Conservation (phyloP, 2,888 invertebrate species). For the Monopis laevigella region DNA sequence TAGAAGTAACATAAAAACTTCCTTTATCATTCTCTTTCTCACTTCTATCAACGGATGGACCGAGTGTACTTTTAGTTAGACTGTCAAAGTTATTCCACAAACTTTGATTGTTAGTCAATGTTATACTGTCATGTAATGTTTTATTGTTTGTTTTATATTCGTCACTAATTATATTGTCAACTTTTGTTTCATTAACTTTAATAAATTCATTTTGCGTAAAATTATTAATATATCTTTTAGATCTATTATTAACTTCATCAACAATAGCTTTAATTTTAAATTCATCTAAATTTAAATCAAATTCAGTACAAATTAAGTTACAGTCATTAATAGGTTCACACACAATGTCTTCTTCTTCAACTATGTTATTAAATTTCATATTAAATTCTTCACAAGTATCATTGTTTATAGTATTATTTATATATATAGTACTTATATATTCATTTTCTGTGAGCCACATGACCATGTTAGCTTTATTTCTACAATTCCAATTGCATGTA, state of each 20-base stretch:
- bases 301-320: conserved; percentile 44
- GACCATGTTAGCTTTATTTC: conserved; percentile 28
- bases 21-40: conserved; percentile 15
- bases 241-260: not conserved
- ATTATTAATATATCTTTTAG: not conserved
- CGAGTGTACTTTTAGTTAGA: too few species aligned
- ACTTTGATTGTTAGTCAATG: too few species aligned
- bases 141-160: not conserved
- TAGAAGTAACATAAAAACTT: conserved; percentile 64
- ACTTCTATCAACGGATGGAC: conserved; percentile 12
- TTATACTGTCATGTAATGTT: not conserved
- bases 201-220: too few species aligned
- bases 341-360: conserved; percentile 29
- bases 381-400: conserved; percentile 36
- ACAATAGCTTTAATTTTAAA: not conserved
- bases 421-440: conserved; percentile 37
- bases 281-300: conserved; percentile 19
- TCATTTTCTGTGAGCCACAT: conserved; percentile 40
- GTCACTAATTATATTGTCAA: not conserved
- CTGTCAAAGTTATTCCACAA: too few species aligned
- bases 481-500: conserved; percentile 46
- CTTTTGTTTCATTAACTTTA: not conserved
- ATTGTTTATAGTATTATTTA: conserved; percentile 32
- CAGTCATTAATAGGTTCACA: conserved; percentile 38
- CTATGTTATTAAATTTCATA: conserved; percentile 36